Conservation (phyloP, 1,140 invertebrate species). For the Parapsyche elsis region DNA sequence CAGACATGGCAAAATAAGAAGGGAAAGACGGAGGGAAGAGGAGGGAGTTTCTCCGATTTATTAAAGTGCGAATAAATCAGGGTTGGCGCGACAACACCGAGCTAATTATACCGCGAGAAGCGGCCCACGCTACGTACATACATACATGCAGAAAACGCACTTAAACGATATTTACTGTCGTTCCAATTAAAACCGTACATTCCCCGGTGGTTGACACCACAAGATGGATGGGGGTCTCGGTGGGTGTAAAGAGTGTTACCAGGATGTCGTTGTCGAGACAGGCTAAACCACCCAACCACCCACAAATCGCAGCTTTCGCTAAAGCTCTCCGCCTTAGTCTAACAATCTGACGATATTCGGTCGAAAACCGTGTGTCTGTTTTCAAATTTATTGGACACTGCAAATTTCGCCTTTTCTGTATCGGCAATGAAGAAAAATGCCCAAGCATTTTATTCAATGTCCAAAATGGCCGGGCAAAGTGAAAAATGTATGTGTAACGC, state of each 20-base stretch:
- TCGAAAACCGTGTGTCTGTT: no score
- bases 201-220: conserved; percentile 45
- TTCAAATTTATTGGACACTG: no score
- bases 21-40: no score
- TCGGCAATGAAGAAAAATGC: no score
- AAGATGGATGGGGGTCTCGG: conserved; percentile 43
- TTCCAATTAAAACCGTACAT: conserved; percentile 55
- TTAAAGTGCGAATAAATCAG: conserved; percentile 38
- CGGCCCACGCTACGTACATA: conserved; percentile 39
- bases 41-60: conserved; percentile 3
- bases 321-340: no score
- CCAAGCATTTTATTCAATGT: no score
- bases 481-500: no score
- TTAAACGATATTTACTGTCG: conserved; percentile 56
- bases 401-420: no score
- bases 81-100: background rate
- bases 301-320: background rate
- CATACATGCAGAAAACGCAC: conserved; percentile 51
- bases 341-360: no score
- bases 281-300: background rate
- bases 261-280: background rate
- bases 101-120: conserved; percentile 53
- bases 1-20: background rate
- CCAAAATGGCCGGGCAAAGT: no score
- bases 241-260: conserved; percentile 8